phyloP scores from a whole-genome alignment of 2,113 vertebrate genomes.

The Furnarius figulus region DNA sequence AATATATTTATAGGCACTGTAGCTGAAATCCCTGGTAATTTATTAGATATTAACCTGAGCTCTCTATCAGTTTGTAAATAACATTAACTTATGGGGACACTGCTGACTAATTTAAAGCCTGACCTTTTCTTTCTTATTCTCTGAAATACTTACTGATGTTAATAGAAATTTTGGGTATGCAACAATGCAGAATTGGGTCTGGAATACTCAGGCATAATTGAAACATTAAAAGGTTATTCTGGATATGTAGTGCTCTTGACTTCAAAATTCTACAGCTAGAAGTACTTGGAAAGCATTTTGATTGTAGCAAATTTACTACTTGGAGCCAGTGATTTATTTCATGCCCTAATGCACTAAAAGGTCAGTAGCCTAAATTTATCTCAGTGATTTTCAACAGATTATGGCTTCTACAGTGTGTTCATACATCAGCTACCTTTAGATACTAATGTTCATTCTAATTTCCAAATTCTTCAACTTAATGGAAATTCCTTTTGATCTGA shows the following conservation, averaged over 20 bases:
- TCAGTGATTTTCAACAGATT: constrained; percentile 65
- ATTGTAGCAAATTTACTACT: constrained; percentile 52
- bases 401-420: neutral
- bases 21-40: neutral
- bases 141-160: neutral
- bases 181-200: neutral
- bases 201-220: neutral
- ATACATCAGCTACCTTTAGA: neutral
- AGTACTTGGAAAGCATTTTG: constrained; percentile 40
- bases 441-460: neutral
- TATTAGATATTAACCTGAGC: neutral
- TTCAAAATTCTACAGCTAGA: constrained; percentile 2
- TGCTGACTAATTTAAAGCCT: neutral
- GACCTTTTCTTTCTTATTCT: neutral
- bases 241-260: constrained; percentile 10
- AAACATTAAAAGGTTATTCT: constrained; percentile 35
- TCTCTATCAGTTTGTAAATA: constrained; percentile 11
- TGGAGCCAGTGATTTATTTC: constrained; percentile 39
- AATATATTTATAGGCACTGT: neutral
- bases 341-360: constrained; percentile 43
- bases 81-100: neutral
- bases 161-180: neutral
- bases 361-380: constrained; percentile 51
- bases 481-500: constrained; percentile 25
- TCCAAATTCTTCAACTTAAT: constrained; percentile 13